Base-by-base conservation (phyloP, 2,888 invertebrate species). In the Ypsolopha scabrella region DNA sequence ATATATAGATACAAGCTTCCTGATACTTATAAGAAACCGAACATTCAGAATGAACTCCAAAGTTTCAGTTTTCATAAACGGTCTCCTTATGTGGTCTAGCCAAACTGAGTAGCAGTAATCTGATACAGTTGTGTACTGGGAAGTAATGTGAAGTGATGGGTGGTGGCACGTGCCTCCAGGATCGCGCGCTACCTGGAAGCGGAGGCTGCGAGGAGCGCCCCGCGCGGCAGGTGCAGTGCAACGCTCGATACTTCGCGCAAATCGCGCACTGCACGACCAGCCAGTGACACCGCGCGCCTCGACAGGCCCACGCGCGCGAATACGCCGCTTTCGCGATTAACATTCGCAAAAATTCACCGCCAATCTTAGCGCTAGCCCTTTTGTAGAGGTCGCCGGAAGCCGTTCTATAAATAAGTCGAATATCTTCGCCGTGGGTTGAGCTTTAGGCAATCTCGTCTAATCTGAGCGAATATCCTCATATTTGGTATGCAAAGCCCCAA, bases 221-320 rank as follows among this genome's bases (percentile, higher is more conserved):
- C 66, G 68, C 67, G 66, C 58, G 59, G 55, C 63, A 68, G 41
- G 49, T 76, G 78, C 79, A 77, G 82, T 80, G 82, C 81, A 78
- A 75, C 67, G 80, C 65, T 67, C 76, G 71, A 43, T 51, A 49
- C 47, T 47, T 52, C 53, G 54, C 59, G 56, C 37, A 24, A 24
- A 24, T 24, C 24, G 55, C 61, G 57, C 54, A 57, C 48, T 48
- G 50, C 53, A 51, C 52, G 53, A 53, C 53, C 60, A 61, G 65
- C 61, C 78, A 82, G 81, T 80, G 72, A 72, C 72, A 68, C 69
- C 72, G 77, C 82, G 85, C 75, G 76, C 80, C 72, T 72, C 74
- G 77, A 54, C 70, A 66, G 63, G 68, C 75, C 74, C 72, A 80
- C 81, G 80, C 83, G 85, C 78, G 71, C 69, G 79, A 77, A 70